A percentile compares a stretch with the other conserved stretches of the same genome.
Conservation (phyloP, 2,888 invertebrate species). For the Cryptus armator region DNA sequence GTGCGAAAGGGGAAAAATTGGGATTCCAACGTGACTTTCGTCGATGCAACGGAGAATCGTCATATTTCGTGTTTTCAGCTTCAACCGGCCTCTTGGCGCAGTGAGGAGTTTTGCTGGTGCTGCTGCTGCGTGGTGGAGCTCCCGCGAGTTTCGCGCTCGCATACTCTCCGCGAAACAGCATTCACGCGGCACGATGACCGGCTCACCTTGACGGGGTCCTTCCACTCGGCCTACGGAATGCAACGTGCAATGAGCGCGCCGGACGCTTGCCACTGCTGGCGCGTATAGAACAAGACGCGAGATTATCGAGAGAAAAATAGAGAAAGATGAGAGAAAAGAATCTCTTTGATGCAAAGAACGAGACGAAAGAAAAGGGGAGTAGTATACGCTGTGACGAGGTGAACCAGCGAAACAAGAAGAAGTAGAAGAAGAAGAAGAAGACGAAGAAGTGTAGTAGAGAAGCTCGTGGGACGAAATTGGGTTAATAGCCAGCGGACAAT, state of each 20-base stretch:
- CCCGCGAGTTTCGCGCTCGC: slow-evolving; percentile 66
- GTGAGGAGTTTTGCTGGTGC: background rate
- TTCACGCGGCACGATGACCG: slow-evolving; percentile 76
- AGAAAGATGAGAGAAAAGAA: slow-evolving; percentile 24
- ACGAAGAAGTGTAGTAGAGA: slow-evolving; percentile 17
- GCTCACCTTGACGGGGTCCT: slow-evolving; percentile 84
- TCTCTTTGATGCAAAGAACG: slow-evolving; percentile 46
- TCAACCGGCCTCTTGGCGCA: background rate
- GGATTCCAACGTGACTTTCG: background rate
- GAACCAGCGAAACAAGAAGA: slow-evolving; percentile 1
- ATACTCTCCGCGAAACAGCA: slow-evolving; percentile 71
- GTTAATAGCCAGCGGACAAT: slow-evolving; percentile 64
- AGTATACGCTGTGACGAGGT: slow-evolving; percentile 22
- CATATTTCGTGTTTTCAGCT: background rate
- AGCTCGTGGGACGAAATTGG: slow-evolving; percentile 61
- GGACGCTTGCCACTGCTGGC: slow-evolving; percentile 50
- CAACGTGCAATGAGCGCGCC: slow-evolving; percentile 71
- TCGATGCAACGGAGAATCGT: slow-evolving; percentile 14
- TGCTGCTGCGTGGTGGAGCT: slow-evolving; percentile 38
- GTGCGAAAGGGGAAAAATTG: background rate
- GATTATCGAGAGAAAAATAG: slow-evolving; percentile 50
- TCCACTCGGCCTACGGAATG: slow-evolving; percentile 83
- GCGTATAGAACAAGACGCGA: slow-evolving; percentile 39
- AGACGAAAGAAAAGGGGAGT: slow-evolving; percentile 27
- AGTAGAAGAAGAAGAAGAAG: slow-evolving; percentile 26